Evolutionary conservation across 1,140 invertebrate genomes (phyloP).

Genomic region (Ips nitidus): DNA sequence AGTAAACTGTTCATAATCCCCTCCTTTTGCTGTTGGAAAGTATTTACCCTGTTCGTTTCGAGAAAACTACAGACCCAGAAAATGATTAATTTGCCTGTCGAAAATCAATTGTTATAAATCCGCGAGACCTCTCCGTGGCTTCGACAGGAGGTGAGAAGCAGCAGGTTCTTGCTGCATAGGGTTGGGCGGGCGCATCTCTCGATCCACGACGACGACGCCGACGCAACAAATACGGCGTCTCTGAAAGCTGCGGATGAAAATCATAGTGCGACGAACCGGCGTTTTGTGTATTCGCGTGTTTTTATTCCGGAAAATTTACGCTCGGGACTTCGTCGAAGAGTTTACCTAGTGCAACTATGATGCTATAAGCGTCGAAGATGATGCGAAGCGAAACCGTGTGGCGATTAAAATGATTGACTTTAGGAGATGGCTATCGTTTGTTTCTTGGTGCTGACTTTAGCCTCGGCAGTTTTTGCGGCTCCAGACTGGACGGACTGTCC

Average conservation of each 20-base stretch:
- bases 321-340: too few relatives aligned
- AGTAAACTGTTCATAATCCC: neutral
- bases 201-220: conserved; percentile 45
- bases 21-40: neutral
- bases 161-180: conserved; percentile 48
- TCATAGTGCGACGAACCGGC: conserved; percentile 52
- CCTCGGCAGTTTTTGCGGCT: conserved; percentile 54
- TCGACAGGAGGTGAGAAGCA: conserved; percentile 42
- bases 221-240: conserved; percentile 52
- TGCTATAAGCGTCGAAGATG: neutral
- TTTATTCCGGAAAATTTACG: conserved; percentile 14
- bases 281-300: conserved; percentile 32
- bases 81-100: conserved; percentile 31
- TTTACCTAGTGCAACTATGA: too few relatives aligned
- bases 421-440: conserved; percentile 46
- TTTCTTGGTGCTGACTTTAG: conserved; percentile 45
- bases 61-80: neutral
- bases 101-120: conserved; percentile 42
- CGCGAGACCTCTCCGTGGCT: conserved; percentile 31
- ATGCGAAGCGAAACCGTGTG: conserved; percentile 21
- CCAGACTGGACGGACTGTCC: conserved; percentile 84
- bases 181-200: conserved; percentile 46
- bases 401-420: conserved; percentile 45
- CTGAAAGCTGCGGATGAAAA: conserved; percentile 50
- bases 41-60: neutral